A percentile compares a stretch with the other conserved stretches of the same genome.
Evolutionary conservation across 2,888 invertebrate species (phyloP).

Genomic region (Xylophagus ater): DNA sequence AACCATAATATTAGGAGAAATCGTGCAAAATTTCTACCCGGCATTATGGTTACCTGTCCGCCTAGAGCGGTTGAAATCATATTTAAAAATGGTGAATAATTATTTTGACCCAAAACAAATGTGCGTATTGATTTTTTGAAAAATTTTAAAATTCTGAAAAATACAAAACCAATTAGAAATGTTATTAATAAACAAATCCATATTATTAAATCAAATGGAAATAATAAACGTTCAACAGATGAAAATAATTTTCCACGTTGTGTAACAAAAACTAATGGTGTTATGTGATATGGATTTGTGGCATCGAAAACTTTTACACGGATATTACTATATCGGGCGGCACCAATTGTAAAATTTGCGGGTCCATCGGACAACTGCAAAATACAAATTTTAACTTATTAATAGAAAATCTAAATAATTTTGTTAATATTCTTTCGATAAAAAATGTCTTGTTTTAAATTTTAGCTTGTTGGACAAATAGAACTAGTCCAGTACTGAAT

Average conservation of each 20-base stretch:
- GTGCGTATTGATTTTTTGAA: not conserved
- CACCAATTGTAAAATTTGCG: constrained; percentile 28
- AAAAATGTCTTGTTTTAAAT: too few relatives aligned
- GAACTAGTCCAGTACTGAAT: too few relatives aligned
- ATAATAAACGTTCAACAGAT: constrained; percentile 20
- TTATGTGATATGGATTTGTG: constrained; percentile 21
- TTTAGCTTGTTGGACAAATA: too few relatives aligned
- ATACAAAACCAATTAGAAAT: not conserved
- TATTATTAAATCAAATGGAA: constrained; percentile 21
- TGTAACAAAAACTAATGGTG: constrained; percentile 21
- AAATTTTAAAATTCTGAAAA: constrained; percentile 7
- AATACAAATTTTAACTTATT: too few relatives aligned
- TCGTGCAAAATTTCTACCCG: constrained; percentile 15
- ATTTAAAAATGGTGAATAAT: constrained; percentile 6
- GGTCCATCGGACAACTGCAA: constrained; percentile 21
- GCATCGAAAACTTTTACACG: constrained; percentile 13
- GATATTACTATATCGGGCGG: constrained; percentile 19
- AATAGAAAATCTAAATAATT: too few relatives aligned
- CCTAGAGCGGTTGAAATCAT: constrained; percentile 15
- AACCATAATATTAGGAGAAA: constrained; percentile 15
- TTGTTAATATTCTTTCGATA: too few relatives aligned
- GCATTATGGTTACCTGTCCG: constrained; percentile 2
- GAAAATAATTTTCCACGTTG: constrained; percentile 16
- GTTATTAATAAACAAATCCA: too few relatives aligned
- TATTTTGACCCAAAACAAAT: constrained; percentile 13